These are phyloP conservation scores for Salvator merianae DNA, from an alignment of 2,113 vertebrate genomes.

Conservation along the genomic window DNA sequence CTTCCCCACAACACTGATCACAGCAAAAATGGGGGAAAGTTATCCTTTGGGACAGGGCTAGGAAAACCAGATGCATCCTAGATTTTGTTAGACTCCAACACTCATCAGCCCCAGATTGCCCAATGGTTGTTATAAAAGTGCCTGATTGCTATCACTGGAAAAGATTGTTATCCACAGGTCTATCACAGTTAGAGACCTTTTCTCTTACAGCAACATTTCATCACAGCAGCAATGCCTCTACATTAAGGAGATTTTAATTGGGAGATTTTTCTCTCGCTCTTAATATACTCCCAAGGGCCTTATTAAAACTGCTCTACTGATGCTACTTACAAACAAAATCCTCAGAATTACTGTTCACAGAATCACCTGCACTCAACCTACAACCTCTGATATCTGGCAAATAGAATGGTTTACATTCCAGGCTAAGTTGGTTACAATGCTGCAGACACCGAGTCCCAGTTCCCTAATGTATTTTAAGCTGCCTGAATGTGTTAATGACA, in stretches of 20 bases:
- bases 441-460: background rate
- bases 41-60: too few relatives aligned
- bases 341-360: conserved; percentile 54
- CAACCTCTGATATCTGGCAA: conserved; percentile 45
- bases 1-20: background rate
- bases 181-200: background rate
- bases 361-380: conserved; percentile 52
- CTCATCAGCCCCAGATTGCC: background rate
- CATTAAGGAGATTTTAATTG: conserved; percentile 65
- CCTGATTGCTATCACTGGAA: conserved; percentile 24
- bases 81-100: too few relatives aligned
- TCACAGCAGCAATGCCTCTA: conserved; percentile 51
- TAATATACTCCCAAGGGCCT: conserved; percentile 65
- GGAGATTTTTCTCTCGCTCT: conserved; percentile 67
- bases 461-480: background rate
- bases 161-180: conserved; percentile 3
- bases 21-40: background rate
- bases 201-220: conserved; percentile 41
- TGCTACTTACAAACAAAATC: conserved; percentile 61
- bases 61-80: too few relatives aligned
- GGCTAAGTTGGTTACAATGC: background rate
- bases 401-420: conserved; percentile 21
- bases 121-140: background rate
- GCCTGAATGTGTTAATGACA: background rate
- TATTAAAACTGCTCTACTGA: conserved; percentile 66